phyloP scores from a whole-genome alignment of 2,888 invertebrate species.

The Gnatocerus cornutus region DNA sequence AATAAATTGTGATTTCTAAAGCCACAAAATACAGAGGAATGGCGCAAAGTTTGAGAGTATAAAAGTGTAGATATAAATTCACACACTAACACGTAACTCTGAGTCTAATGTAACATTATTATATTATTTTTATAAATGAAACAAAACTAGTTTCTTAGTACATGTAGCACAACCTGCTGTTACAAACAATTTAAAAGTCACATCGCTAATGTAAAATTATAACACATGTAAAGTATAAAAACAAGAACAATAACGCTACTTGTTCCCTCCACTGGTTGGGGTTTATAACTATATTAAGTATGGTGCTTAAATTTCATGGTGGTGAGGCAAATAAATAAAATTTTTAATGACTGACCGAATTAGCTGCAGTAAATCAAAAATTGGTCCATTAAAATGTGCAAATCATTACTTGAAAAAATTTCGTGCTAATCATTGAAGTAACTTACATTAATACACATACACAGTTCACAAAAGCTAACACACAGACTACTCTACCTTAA shows the following conservation, averaged over 20 bases:
- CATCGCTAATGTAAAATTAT: neutral
- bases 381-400: conserved; percentile 60
- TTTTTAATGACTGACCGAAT: conserved; percentile 43
- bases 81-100: conserved; percentile 34
- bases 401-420: conserved; percentile 48
- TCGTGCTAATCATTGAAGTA: conserved; percentile 22
- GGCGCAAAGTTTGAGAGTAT: conserved; percentile 34
- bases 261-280: neutral
- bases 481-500: conserved; percentile 22
- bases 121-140: conserved; percentile 5
- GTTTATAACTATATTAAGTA: conserved; percentile 2
- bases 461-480: conserved; percentile 25
- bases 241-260: neutral
- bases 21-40: conserved; percentile 40
- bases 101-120: conserved; percentile 7
- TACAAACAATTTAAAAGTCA: conserved; percentile 9
- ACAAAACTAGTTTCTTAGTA: conserved; percentile 6
- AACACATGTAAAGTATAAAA: neutral
- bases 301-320: conserved; percentile 2
- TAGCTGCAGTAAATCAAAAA: conserved; percentile 55
- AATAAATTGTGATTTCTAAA: conserved; percentile 28
- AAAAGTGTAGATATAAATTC: conserved; percentile 38
- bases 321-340: neutral
- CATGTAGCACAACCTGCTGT: conserved; percentile 41
- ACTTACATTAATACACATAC: conserved; percentile 21